Evolutionary conservation across 1,140 invertebrate genomes (phyloP), one percentile per base, ranked within the genome.

Genomic region (Dermatophagoides farinae): DNA sequence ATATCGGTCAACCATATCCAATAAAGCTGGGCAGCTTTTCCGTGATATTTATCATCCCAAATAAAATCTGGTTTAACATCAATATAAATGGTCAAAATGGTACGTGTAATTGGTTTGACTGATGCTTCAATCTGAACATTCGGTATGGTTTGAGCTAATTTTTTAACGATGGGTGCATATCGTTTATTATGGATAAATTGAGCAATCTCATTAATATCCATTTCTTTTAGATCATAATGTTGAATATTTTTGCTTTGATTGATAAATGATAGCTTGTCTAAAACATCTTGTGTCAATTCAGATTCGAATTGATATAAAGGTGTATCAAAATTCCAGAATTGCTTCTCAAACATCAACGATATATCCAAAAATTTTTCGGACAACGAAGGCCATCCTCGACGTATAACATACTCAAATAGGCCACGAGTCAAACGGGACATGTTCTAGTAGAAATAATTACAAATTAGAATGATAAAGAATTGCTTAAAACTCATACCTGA

Each of bases 1-100:
- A 90, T 84, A 74, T 98, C 91, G 74, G 97, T 92, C 16, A 99
- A 84, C 89, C 93, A 97, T 54, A 98, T 81, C 87, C 90, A 97
- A 73, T 96, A 99, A 1, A 84, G 78, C 73, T 97, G 88, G 0
- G 83, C 79, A 11, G 77, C 80, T 70, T 83, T 85, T 0, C 92
- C 90, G 70, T 97, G 90, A 59, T 88, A 75, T 64, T 78, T 80
- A 68, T 90, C 86, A 69, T 88, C 88, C 89, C 90, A 96, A 50
- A 75, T 79, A 70, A 98, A 99, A 62, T 82, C 79, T 0, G 93
- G 81, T 58, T 71, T 80, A 11, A 98, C 82, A 47, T 77, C 79
- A 14, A 97, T 76, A 47, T 82, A 81, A 64, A 99, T 85, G 67
- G 88, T 78, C 6, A 99, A 74, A 22, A 98, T 85, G 39, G 71